Evolutionary conservation across 2,113 vertebrate genomes (phyloP), one percentile per base, ranked within the genome.

Genomic region (Cryptoleucopteryx plumbea): DNA sequence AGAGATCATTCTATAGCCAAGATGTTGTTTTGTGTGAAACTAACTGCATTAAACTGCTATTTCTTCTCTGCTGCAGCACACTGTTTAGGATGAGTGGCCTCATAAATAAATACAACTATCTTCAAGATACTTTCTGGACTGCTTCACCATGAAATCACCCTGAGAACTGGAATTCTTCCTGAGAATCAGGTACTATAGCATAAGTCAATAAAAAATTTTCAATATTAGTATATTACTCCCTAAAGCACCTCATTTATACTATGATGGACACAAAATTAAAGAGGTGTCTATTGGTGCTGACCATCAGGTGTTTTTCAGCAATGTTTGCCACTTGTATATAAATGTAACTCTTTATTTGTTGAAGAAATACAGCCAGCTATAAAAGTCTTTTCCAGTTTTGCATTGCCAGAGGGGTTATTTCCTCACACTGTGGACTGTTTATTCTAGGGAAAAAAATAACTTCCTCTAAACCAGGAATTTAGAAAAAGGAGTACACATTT

Each of bases 401-500:
- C 12, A 52, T 92, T 92, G 77, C 48, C 45, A 42, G 20, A 20
- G 32, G 59, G 95, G 53, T 91, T 95, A 95, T 79, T 95, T 97
- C 40, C 43, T 96, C 86, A 89, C 38, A 42, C 36, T 74, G 23
- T 31, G 11, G 48, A 86, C 29, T 42, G 11, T 45, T 94, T 95
- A 73, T 81, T 96, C 56, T 73, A 94, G 42, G 56, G 95, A 4
- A 42, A 36, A 26, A 80, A 52, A 94, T 62, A 13, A 61, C 63
- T 90, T 70, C 31, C 65, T 58, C 43, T 93, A 62, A 93, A 74
- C 26, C 55, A 59, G 25, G 22, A 10, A 22, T 96, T 91, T 91
- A 87, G 68, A 91, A 90, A 94, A 43, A 72, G 1, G 20, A 90
- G 34, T 71, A 74, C 2, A 40, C 38, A 13, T 50, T 86, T 87